Conservation (phyloP, 2,888 invertebrate genomes). For the Epirrhoe tristata region DNA sequence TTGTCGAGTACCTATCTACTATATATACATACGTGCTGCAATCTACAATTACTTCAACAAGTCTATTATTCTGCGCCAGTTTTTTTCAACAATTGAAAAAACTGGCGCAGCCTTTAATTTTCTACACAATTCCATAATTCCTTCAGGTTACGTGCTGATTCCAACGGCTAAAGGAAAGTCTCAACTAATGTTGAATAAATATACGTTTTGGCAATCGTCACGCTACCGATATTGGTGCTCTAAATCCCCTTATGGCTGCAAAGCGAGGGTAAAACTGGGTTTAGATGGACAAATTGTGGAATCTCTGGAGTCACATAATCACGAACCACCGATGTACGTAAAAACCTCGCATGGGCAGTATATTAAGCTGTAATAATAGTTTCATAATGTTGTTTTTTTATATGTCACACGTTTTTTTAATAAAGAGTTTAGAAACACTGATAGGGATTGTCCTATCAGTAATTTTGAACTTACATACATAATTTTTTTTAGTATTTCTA, state of each 20-base stretch:
- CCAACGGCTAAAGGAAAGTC: neutral
- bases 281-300: constrained; percentile 22
- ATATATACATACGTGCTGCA: too few species aligned
- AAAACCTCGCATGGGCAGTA: constrained; percentile 5
- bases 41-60: too few species aligned
- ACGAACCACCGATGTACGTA: constrained; percentile 47
- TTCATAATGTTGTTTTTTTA: neutral
- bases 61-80: too few species aligned
- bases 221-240: neutral
- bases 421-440: too few species aligned
- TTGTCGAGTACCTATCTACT: too few species aligned
- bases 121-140: neutral
- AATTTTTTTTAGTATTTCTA: too few species aligned
- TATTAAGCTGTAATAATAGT: neutral
- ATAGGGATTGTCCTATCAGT: too few species aligned
- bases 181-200: neutral
- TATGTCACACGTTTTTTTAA: too few species aligned
- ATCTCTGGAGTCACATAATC: constrained; percentile 32
- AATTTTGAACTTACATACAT: too few species aligned
- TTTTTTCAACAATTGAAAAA: too few species aligned
- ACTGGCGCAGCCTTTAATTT: neutral
- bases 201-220: constrained; percentile 2
- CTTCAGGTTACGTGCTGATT: neutral
- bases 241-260: constrained; percentile 31
- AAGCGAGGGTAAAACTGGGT: constrained; percentile 38